Evolutionary conservation across 2,113 vertebrate species (phyloP), one percentile per base, ranked within the genome.

Genomic region (Tragelaphus scriptus): DNA sequence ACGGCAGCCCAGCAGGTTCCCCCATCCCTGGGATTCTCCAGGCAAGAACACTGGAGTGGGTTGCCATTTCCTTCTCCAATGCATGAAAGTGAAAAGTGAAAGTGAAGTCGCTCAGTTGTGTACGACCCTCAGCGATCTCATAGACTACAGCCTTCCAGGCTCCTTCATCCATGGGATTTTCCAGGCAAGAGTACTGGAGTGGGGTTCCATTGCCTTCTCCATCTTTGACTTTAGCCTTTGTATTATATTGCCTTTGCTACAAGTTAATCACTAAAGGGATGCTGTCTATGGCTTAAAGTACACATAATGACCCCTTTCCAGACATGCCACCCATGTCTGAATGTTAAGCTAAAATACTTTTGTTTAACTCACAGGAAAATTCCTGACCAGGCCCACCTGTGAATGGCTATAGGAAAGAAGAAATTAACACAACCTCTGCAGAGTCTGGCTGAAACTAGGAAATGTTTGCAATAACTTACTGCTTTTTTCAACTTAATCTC

Each of bases 111-210:
- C 44, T 44, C 44, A 44, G 44, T 44, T 5, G 40, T 44, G 40
- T 5, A 5, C 5, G 40, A 44, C 40, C 1, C 40, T 44, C 1
- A 1, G 40, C 40, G 40, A 44, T 1, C 5, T 5, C 40, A 44
- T 5, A 5, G 40, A 44, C 40, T 44, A 1, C 40, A 44, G 40
- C 40, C 40, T 44, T 5, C 44, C 44, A 44, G 44, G 44, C 44
- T 44, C 5, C 44, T 44, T 5, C 44, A 44, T 44, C 44, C 44
- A 44, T 44, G 44, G 44, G 44, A 44, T 44, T 44, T 44, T 44
- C 44, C 44, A 44, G 5, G 44, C 44, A 44, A 44, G 44, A 44
- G 44, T 44, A 44, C 44, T 44, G 44, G 44, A 44, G 44, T 44
- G 5, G 44, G 44, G 44, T 44, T 5, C 44, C 44, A 44, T 1